phyloP scores from a whole-genome alignment of 2,888 invertebrate genomes.

The Agrotis segetum region DNA sequence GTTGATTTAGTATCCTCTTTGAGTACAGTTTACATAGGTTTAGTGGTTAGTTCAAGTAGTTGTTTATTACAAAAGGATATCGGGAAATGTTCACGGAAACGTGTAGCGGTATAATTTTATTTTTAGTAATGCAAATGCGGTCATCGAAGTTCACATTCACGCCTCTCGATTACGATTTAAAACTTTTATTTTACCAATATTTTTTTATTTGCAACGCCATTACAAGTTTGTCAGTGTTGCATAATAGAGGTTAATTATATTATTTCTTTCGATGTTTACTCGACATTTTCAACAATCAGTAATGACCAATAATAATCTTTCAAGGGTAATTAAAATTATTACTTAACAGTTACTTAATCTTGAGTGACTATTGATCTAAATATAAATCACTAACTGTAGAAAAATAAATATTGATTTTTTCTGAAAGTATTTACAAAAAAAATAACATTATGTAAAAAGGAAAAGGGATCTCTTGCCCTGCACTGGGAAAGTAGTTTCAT shows the following conservation, averaged over 20 bases:
- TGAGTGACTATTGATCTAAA: neutral
- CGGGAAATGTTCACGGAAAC: slow-evolving; percentile 36
- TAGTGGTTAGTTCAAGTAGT: slow-evolving; percentile 39
- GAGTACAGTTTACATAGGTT: slow-evolving; percentile 48
- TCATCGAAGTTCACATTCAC: slow-evolving; percentile 50
- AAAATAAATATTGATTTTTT: neutral
- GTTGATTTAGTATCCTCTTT: slow-evolving; percentile 57
- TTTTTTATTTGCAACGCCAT: neutral
- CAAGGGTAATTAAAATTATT: neutral
- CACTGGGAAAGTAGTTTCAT: too few relatives aligned
- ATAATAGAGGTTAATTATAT: slow-evolving; percentile 11
- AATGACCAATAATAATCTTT: slow-evolving; percentile 1
- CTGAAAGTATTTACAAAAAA: too few relatives aligned
- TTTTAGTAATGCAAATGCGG: slow-evolving; percentile 46
- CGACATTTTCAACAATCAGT: neutral
- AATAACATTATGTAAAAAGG: too few relatives aligned
- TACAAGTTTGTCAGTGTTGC: slow-evolving; percentile 1
- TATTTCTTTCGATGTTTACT: neutral
- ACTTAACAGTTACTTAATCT: neutral
- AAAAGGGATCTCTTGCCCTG: too few relatives aligned
- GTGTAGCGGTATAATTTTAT: slow-evolving; percentile 45
- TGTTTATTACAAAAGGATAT: slow-evolving; percentile 51
- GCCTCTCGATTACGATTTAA: slow-evolving; percentile 32
- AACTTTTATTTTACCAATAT: neutral
- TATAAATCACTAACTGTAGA: neutral